Base-by-base conservation (phyloP, 2,113 vertebrate genomes). In the Muntiacus reevesi region DNA sequence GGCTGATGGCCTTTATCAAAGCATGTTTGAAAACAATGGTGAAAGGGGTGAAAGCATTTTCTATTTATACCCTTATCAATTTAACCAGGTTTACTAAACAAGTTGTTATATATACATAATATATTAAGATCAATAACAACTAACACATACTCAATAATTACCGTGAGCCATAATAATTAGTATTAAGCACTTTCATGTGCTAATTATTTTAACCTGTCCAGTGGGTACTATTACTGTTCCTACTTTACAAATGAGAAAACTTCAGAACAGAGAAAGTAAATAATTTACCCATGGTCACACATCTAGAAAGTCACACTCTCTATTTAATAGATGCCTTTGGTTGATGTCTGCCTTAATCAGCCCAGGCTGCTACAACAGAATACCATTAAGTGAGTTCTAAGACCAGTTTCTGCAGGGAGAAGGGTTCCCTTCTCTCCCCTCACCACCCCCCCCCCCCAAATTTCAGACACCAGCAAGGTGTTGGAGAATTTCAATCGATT, bases 381-480 rank as follows among this genome's bases (percentile, higher is more conserved):
- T 83, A 25, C 50, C 50, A 36, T 36, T 83, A 83, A 82, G 50
- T 54, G n/a, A 52, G 50, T 83, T n/a, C 79, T 83, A 83, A 54
- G 79, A 54, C 12, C 50, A 54, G 19, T 83, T 83, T 54, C 50
- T 83, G 3, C 30, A n/a, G 79, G 50, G 50, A 83, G 50, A 83
- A 13, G 19, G 12, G 50, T 8, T 83, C 50, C 47, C 19, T 50
- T 10, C 33, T 6, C 2, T 0, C 3, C 47, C 14, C 0, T 14
- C 19, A 45, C 23, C 21, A 43, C 2, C 64, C 4, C 2, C 33
- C 7, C 54, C 7, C 64, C n/a, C 19, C n/a, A 21, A 54, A 14
- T 82, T 19, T 82, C 79, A 82, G 33, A n/a, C 33, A 23, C 50
- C 33, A 82, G 33, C 50, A 82, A n/a, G 11, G 33, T 36, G 19